These are phyloP conservation scores for Macheiramphus alcinus DNA, from an alignment of 2,113 vertebrate species.

Conservation along the genomic window DNA sequence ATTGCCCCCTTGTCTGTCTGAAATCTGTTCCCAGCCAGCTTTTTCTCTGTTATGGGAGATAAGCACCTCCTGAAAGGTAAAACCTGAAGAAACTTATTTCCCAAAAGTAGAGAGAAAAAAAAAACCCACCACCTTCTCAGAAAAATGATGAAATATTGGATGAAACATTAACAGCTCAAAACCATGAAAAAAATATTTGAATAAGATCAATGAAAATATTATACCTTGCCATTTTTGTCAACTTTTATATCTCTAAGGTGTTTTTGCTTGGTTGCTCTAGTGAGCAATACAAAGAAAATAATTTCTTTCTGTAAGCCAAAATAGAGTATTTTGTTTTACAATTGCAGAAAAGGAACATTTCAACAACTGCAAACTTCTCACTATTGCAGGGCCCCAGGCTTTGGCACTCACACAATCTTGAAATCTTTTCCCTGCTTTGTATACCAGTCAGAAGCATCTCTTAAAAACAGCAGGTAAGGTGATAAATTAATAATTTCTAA, in stretches of 20 bases:
- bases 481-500: background rate
- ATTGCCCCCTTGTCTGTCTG: background rate
- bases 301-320: background rate
- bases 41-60: background rate
- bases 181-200: background rate
- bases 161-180: background rate
- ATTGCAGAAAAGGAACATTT: background rate
- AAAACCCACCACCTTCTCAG: accelerated
- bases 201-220: background rate
- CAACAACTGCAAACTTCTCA: background rate
- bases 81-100: background rate
- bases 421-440: background rate
- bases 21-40: background rate
- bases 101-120: background rate
- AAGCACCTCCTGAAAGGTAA: background rate
- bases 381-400: background rate
- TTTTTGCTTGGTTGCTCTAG: background rate
- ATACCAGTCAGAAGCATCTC: background rate
- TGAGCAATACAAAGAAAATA: background rate
- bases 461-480: background rate
- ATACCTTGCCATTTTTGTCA: background rate
- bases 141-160: background rate
- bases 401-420: background rate
- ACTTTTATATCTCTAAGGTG: background rate
- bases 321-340: background rate